Percentiles rank a stretch among this genome's conserved stretches.
These are phyloP conservation scores for Vulpes ferrilata DNA, from an alignment of 2,113 vertebrate genomes.

Conservation along the genomic window DNA sequence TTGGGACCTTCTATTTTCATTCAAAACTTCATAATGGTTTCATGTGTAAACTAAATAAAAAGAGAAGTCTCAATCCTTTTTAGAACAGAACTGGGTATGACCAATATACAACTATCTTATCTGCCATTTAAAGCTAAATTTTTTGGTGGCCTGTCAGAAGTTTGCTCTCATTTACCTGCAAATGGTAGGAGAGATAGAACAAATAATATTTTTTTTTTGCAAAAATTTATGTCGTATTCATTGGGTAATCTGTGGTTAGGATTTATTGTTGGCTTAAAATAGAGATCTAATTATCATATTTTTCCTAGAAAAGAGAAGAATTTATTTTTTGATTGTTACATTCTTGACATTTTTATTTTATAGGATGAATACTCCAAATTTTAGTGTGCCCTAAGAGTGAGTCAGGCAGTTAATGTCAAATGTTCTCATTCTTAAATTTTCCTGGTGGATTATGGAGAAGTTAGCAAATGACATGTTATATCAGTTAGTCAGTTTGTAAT, in stretches of 20 bases:
- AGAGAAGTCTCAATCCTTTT: neutral
- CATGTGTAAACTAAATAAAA: neutral
- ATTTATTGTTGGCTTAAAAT: conserved; percentile 58
- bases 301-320: conserved; percentile 54
- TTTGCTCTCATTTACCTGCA: conserved; percentile 57
- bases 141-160: neutral
- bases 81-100: neutral
- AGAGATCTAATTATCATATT: conserved; percentile 30
- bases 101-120: neutral
- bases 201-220: conserved; percentile 44
- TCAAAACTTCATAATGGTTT: neutral
- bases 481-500: conserved; percentile 43
- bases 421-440: conserved; percentile 50
- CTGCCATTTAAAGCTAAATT: conserved; percentile 22
- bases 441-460: conserved; percentile 11
- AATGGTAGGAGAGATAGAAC: neutral
- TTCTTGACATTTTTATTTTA: conserved; percentile 68
- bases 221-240: conserved; percentile 38
- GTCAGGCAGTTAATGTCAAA: conserved; percentile 31
- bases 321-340: conserved; percentile 73
- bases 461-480: conserved; percentile 32
- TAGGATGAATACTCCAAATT: conserved; percentile 62
- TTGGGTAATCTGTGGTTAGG: conserved; percentile 25
- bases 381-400: conserved; percentile 46
- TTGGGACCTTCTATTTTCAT: neutral